Evolutionary conservation across 2,888 invertebrate species (phyloP).

Genomic region (Cryptus armator): DNA sequence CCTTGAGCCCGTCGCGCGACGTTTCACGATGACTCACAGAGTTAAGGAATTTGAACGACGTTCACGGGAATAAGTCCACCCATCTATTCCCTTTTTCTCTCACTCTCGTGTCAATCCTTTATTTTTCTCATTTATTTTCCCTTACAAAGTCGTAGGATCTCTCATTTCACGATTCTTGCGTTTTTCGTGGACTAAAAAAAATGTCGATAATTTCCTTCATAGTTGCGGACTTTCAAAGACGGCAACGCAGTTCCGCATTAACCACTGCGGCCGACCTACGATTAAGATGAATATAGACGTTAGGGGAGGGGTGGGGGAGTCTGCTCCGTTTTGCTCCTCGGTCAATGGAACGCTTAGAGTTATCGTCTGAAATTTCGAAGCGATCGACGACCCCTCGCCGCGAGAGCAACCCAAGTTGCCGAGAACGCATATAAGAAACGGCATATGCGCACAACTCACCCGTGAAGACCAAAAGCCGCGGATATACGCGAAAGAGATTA

Average conservation of each 20-base stretch:
- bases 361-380: constrained; percentile 59
- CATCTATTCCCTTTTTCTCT: neutral
- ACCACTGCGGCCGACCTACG: no score
- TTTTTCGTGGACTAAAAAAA: neutral
- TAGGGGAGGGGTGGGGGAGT: neutral
- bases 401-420: constrained; percentile 16
- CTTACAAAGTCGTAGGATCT: neutral
- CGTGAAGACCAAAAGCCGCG: neutral
- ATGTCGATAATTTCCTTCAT: no score
- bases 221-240: no score
- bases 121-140: neutral
- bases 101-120: neutral
- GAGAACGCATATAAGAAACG: constrained; percentile 2
- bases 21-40: constrained; percentile 60
- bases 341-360: constrained; percentile 59
- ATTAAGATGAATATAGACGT: neutral
- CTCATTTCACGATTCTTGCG: constrained; percentile 1
- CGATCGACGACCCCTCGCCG: constrained; percentile 61
- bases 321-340: constrained; percentile 9
- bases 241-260: no score
- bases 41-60: constrained; percentile 61
- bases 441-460: constrained; percentile 16
- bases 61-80: constrained; percentile 44
- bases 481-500: no score
- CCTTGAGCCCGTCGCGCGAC: constrained; percentile 51